Percentiles rank a stretch among this genome's conserved stretches.
phyloP scores from a whole-genome alignment of 2,113 vertebrate species.

The Prunella himalayana region DNA sequence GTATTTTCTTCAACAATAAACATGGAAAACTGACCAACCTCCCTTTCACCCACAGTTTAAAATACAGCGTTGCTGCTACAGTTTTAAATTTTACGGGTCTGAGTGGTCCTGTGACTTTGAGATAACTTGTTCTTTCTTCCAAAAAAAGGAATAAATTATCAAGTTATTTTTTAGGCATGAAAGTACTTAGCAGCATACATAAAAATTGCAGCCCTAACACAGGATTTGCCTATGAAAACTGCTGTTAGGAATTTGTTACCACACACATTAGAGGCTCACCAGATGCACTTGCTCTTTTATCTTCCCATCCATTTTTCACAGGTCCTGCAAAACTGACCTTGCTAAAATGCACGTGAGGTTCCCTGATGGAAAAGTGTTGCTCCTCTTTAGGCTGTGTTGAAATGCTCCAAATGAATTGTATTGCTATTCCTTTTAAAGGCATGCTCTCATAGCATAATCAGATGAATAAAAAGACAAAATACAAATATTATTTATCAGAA shows the following conservation, averaged over 20 bases:
- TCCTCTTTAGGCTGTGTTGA: not conserved
- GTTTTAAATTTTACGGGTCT: not conserved
- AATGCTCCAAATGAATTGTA: not conserved
- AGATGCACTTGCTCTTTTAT: not conserved
- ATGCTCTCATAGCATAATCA: not conserved
- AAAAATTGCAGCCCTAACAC: not conserved
- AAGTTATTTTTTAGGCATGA: not conserved
- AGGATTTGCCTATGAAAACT: not conserved
- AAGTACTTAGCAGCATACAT: not conserved
- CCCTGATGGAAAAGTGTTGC: not conserved
- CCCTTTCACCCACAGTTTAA: not conserved
- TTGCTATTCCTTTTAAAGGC: not conserved
- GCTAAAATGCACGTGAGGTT: not conserved
- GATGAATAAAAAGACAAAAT: not conserved
- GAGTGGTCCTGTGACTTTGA: not conserved
- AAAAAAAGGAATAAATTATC: not conserved
- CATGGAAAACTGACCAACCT: not conserved
- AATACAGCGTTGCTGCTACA: not conserved
- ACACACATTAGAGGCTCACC: not conserved
- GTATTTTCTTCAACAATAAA: not conserved
- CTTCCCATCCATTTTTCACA: not conserved
- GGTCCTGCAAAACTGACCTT: not conserved
- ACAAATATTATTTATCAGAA: not conserved
- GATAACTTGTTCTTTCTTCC: not conserved
- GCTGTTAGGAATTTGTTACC: not conserved